phyloP scores from a whole-genome alignment of 2,113 vertebrate genomes.

The Meleagris gallopavo region DNA sequence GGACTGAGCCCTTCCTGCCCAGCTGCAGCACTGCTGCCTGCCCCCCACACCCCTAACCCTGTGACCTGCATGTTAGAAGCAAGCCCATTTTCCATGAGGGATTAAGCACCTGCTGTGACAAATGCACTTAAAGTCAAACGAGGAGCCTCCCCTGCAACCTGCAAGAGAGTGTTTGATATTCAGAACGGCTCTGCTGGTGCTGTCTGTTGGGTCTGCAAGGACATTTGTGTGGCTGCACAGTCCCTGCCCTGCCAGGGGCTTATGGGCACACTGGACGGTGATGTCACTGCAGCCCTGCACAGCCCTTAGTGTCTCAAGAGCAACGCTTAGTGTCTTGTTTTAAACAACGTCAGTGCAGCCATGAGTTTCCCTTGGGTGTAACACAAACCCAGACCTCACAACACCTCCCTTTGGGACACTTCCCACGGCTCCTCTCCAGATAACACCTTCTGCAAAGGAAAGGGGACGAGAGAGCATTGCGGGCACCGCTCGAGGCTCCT shows the following conservation, averaged over 20 bases:
- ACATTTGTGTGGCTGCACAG: neutral
- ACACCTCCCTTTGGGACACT: neutral
- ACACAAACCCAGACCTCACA: neutral
- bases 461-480: neutral
- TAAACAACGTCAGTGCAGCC: neutral
- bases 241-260: neutral
- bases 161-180: neutral
- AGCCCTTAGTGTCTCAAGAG: neutral
- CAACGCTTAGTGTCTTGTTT: accelerated
- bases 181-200: neutral
- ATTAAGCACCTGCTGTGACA: slow-evolving; percentile 52
- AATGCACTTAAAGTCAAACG: slow-evolving; percentile 5
- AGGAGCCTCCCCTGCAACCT: neutral
- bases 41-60: neutral
- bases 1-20: neutral
- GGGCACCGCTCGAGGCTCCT: neutral
- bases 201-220: neutral
- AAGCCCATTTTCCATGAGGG: neutral
- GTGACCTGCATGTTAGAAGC: neutral
- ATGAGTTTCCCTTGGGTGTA: neutral
- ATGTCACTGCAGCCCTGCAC: neutral
- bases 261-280: neutral
- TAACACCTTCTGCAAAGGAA: neutral
- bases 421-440: neutral
- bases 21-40: neutral